These are phyloP conservation scores for Caenorhabditis japonica DNA, from an alignment of 2,888 invertebrate genomes.

Conservation along the genomic window DNA sequence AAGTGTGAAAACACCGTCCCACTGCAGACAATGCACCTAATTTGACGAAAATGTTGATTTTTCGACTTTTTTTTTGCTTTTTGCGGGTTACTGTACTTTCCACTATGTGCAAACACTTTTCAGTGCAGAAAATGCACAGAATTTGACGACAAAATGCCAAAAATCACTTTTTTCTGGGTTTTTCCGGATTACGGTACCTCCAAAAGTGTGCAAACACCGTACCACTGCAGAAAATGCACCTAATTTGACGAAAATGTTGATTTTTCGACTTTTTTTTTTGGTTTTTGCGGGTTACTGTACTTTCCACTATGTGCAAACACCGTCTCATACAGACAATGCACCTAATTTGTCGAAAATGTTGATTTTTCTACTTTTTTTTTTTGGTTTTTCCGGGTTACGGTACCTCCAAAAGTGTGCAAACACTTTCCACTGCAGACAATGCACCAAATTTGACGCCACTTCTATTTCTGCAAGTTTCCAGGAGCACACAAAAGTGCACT, in stretches of 20 bases:
- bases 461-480: not conserved
- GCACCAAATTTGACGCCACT: too few species aligned
- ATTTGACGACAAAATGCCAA: too few species aligned
- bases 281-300: not conserved
- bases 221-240: not conserved
- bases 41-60: not conserved
- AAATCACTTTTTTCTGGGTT: too few species aligned
- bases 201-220: not conserved
- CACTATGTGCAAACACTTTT: too few species aligned
- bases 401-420: not conserved
- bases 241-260: not conserved
- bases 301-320: too few species aligned
- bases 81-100: not conserved
- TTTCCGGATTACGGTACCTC: too few species aligned
- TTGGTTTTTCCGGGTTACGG: not conserved
- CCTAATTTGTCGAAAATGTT: too few species aligned
- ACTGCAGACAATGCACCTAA: not conserved
- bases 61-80: not conserved
- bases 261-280: not conserved
- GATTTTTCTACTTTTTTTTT: not conserved
- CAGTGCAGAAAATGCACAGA: too few species aligned
- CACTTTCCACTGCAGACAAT: too few species aligned
- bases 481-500: slow-evolving; percentile 52
- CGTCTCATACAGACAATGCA: too few species aligned
- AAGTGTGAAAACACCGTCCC: not conserved